Conservation (phyloP, 2,113 vertebrate genomes). For the Panthera uncia region DNA sequence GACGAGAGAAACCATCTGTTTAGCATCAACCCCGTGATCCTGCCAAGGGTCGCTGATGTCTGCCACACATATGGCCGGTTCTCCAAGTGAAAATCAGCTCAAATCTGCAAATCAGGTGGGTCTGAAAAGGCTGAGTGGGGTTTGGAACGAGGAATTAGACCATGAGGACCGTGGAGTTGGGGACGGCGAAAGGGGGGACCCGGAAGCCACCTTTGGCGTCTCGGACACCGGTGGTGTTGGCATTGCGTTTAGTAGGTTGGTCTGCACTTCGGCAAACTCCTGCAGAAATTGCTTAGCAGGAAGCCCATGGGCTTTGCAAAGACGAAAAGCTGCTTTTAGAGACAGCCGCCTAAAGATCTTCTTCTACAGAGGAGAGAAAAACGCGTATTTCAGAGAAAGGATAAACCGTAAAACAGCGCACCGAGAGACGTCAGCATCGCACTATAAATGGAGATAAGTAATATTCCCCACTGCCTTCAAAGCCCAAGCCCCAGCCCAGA, state of each 20-base stretch:
- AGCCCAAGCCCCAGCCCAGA: not conserved
- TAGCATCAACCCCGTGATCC: not conserved
- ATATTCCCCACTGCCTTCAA: rapidly evolving
- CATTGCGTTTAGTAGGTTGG: not conserved
- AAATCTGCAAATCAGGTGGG: not conserved
- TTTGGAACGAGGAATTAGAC: not conserved
- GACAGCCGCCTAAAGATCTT: not conserved
- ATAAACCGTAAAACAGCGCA: rapidly evolving
- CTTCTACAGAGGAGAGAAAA: not conserved
- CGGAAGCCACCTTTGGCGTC: rapidly evolving
- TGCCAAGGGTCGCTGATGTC: not conserved
- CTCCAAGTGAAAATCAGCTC: not conserved
- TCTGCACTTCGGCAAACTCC: not conserved
- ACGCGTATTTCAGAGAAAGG: not conserved
- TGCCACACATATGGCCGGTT: slow-evolving; percentile 56
- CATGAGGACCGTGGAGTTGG: rapidly evolving
- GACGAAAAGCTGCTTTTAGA: not conserved
- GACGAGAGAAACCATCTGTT: slow-evolving; percentile 59
- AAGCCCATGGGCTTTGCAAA: not conserved
- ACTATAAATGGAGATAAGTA: not conserved
- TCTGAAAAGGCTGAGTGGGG: not conserved
- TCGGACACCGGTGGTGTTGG: rapidly evolving
- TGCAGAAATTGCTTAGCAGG: not conserved
- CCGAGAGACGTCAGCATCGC: rapidly evolving
- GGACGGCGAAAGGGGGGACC: not conserved